Conservation (phyloP, 2,888 invertebrate species). For the Slavum lentiscoides region DNA sequence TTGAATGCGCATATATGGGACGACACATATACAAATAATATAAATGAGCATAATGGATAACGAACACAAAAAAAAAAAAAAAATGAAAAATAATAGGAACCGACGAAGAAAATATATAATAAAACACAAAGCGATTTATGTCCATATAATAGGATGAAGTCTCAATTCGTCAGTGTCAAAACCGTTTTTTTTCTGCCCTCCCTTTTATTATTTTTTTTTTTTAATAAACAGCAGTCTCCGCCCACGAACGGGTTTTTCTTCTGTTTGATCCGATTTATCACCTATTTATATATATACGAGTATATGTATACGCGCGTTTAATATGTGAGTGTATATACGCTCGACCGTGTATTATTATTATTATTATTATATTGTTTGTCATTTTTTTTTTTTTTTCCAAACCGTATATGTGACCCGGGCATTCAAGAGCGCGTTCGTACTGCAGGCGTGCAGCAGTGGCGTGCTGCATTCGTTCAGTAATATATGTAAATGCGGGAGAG, state of each 20-base stretch:
- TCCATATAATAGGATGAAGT: constrained; percentile 39
- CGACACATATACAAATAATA: constrained; percentile 42
- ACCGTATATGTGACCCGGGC: constrained; percentile 25
- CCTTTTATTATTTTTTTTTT: constrained; percentile 25
- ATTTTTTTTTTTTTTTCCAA: constrained; percentile 38
- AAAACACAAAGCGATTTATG: constrained; percentile 53
- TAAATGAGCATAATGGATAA: constrained; percentile 51
- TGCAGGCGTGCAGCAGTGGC: neutral
- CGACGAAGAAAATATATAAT: constrained; percentile 28
- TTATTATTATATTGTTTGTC: neutral
- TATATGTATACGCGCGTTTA: neutral
- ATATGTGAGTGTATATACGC: neutral
- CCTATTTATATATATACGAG: constrained; percentile 6
- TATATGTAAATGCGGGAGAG: constrained; percentile 38
- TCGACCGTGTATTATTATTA: constrained; percentile 11
- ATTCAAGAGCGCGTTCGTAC: neutral
- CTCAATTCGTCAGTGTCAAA: constrained; percentile 53
- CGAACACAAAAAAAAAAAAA: constrained; percentile 21
- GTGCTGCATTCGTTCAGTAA: no score
- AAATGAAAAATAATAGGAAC: no score
- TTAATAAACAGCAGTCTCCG: constrained; percentile 29
- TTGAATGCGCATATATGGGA: constrained; percentile 14
- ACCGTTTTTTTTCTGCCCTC: constrained; percentile 35
- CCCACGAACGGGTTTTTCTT: constrained; percentile 53
- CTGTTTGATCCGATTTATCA: constrained; percentile 53